A percentile compares a stretch with the other conserved stretches of the same genome.
Conservation (phyloP, 2,113 vertebrate species). For the Campylomormyrus tamandua region DNA sequence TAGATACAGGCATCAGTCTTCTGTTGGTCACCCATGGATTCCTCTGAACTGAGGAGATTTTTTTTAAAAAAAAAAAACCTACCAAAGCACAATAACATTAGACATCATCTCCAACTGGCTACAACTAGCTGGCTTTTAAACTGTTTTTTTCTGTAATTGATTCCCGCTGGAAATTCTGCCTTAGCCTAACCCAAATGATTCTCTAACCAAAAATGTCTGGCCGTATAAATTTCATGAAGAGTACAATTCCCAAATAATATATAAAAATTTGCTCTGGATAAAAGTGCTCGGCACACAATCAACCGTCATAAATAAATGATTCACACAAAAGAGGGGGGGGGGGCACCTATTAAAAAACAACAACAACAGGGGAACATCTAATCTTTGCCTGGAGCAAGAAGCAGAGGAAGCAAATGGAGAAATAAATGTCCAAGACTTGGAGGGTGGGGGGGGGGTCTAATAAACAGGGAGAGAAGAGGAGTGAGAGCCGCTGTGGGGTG, state of each 20-base stretch:
- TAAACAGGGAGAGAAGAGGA: background rate
- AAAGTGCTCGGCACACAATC: background rate
- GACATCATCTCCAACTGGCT: background rate
- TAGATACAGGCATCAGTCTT: background rate
- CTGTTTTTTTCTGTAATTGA: conserved; percentile 5
- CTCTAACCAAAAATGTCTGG: conserved; percentile 5
- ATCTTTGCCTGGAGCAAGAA: background rate
- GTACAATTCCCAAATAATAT: background rate
- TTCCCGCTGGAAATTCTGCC: background rate
- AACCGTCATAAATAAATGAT: background rate
- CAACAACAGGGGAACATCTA: background rate
- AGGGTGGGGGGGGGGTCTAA: background rate
- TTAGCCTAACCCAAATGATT: background rate
- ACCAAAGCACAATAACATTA: background rate
- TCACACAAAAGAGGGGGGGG: background rate
- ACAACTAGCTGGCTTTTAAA: background rate
- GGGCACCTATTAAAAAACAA: background rate
- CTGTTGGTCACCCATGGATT: background rate
- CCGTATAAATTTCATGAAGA: background rate
- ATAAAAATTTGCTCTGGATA: background rate
- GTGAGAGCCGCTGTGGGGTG: background rate
- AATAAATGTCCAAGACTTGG: background rate
- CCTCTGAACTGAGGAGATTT: background rate
- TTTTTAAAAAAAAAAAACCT: background rate
- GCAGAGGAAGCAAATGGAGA: background rate